phyloP scores from a whole-genome alignment of 2,888 invertebrate genomes.

The Listrodromus nycthemerus region DNA sequence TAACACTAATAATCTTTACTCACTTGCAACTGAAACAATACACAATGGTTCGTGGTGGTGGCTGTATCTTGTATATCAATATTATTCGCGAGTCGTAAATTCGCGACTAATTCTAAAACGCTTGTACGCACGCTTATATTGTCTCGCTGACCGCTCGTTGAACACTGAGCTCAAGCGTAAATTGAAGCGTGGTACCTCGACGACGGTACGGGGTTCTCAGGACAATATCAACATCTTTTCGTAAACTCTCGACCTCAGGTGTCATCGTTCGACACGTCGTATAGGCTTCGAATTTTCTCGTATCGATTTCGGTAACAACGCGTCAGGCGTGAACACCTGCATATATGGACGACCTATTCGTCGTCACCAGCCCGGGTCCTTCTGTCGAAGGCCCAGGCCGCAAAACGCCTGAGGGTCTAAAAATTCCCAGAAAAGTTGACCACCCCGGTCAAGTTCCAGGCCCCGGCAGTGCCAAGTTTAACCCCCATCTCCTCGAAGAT shows the following conservation, averaged over 20 bases:
- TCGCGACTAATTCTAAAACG: not conserved
- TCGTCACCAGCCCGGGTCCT: too few relatives aligned
- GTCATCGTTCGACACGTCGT: not conserved
- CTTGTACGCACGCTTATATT: not conserved
- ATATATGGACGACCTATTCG: too few relatives aligned
- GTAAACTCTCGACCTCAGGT: not conserved
- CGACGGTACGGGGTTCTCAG: not conserved
- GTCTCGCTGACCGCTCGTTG: not conserved
- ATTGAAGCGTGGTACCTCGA: not conserved
- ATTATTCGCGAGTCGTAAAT: not conserved
- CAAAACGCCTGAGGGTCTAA: too few relatives aligned
- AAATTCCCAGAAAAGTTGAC: too few relatives aligned
- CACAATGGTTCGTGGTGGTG: not conserved
- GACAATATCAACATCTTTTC: not conserved
- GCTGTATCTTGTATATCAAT: too few relatives aligned
- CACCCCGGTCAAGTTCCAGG: too few relatives aligned
- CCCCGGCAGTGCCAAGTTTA: too few relatives aligned
- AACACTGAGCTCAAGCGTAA: not conserved
- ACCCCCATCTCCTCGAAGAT: too few relatives aligned
- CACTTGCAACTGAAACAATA: not conserved
- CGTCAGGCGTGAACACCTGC: constrained; percentile 1
- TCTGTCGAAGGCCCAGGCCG: too few relatives aligned
- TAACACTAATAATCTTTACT: not conserved
- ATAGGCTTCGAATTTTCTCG: not conserved
- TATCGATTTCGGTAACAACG: not conserved